phyloP scores from a whole-genome alignment of 2,888 invertebrate species.

The Eupithecia insigniata region DNA sequence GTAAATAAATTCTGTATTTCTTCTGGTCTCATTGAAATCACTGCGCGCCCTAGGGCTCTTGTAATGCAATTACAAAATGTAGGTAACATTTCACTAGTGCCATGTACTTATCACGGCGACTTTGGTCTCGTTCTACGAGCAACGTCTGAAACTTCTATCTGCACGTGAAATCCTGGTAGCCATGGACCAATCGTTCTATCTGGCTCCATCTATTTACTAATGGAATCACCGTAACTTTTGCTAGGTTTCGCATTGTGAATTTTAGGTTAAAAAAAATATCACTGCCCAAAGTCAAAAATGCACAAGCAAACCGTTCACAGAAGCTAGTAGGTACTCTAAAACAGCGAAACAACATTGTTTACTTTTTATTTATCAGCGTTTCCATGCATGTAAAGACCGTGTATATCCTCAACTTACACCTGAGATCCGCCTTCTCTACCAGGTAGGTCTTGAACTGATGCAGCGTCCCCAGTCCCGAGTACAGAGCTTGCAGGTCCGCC shows the following conservation, averaged over 20 bases:
- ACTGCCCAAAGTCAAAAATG: too few relatives aligned
- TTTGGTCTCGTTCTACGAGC: neutral
- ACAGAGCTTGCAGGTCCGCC: constrained; percentile 68
- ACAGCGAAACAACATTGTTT: too few relatives aligned
- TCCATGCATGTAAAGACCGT: too few relatives aligned
- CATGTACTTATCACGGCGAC: neutral
- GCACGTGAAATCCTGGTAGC: neutral
- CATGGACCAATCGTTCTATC: neutral
- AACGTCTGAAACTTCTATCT: neutral
- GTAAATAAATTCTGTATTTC: too few relatives aligned
- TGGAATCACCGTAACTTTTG: neutral
- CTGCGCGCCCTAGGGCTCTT: too few relatives aligned
- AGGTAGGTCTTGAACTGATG: constrained; percentile 76
- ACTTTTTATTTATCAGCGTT: too few relatives aligned
- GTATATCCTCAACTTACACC: constrained; percentile 59
- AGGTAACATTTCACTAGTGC: neutral
- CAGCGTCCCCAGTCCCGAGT: constrained; percentile 69
- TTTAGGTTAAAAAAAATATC: neutral
- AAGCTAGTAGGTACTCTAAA: too few relatives aligned
- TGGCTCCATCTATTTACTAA: neutral
- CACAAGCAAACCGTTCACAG: too few relatives aligned
- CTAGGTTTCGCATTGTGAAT: neutral
- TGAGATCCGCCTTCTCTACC: constrained; percentile 72
- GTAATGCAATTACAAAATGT: neutral
- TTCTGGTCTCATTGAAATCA: too few relatives aligned